These are phyloP conservation scores for Anagrus nilaparvatae DNA, from an alignment of 1,140 invertebrate genomes.

Conservation along the genomic window DNA sequence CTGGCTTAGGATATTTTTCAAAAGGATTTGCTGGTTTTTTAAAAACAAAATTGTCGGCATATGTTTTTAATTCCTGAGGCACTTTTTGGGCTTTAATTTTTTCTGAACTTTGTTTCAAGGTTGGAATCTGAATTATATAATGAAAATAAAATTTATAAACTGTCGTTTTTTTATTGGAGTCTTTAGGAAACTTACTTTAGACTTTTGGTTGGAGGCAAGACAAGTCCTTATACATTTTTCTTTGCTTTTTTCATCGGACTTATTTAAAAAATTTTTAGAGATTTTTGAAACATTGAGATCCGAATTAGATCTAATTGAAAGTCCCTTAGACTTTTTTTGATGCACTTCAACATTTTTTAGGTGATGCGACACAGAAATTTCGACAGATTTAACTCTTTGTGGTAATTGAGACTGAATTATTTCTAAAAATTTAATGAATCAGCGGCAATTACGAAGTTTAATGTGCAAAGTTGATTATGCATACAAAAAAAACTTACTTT, in stretches of 20 bases:
- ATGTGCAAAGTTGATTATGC: too few species aligned
- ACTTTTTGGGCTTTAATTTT: too few species aligned
- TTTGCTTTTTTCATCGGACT: constrained; percentile 3
- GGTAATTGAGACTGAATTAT: not conserved
- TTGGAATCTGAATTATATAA: too few species aligned
- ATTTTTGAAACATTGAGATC: constrained; percentile 19
- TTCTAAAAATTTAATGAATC: not conserved
- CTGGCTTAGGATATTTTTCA: constrained; percentile 15
- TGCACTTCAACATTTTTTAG: constrained; percentile 9
- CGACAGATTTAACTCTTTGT: constrained; percentile 12
- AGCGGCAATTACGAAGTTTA: not conserved
- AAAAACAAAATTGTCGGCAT: constrained; percentile 15
- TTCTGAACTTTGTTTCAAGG: too few species aligned
- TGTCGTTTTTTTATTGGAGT: too few species aligned
- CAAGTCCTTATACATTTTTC: too few species aligned
- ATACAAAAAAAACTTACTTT: too few species aligned
- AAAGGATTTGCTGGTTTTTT: constrained; percentile 16
- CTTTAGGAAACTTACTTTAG: too few species aligned
- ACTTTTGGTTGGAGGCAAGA: too few species aligned
- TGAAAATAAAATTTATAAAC: too few species aligned
- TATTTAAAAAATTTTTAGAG: not conserved
- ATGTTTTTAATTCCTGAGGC: too few species aligned
- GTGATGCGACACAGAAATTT: not conserved
- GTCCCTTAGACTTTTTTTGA: constrained; percentile 20
- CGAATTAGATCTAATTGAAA: constrained; percentile 25